A percentile compares a stretch with the other conserved stretches of the same genome.
Conservation (phyloP, 2,797 vertebrate species). For the Peromyscus nudipes region DNA sequence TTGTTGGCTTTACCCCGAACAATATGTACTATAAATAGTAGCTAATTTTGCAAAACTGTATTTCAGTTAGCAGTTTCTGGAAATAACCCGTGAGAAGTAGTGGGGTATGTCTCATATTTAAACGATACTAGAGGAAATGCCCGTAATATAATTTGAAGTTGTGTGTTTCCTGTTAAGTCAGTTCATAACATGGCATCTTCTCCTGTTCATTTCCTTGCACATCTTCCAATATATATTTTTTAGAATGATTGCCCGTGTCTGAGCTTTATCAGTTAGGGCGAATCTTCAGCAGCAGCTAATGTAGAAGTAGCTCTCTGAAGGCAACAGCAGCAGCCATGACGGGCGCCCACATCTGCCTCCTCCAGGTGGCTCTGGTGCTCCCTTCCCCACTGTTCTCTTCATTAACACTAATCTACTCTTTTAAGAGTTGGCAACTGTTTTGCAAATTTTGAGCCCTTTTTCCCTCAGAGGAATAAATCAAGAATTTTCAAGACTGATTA, state of each 20-base stretch:
- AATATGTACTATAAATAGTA: not conserved
- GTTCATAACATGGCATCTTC: not conserved
- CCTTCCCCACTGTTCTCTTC: conserved; percentile 80
- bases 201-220: conserved; percentile 12
- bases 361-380: conserved; percentile 76
- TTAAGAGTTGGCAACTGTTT: conserved; percentile 76
- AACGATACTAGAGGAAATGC: not conserved
- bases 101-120: not conserved
- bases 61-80: not conserved
- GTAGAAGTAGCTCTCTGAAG: conserved; percentile 37
- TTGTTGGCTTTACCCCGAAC: not conserved
- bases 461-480: conserved; percentile 67
- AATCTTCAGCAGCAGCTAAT: conserved; percentile 50
- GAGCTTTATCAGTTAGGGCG: not conserved
- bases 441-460: conserved; percentile 60
- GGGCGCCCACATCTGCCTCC: conserved; percentile 59
- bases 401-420: conserved; percentile 83
- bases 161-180: not conserved
- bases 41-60: not conserved
- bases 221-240: not conserved
- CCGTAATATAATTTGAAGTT: not conserved
- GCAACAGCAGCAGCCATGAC: not conserved
- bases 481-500: conserved; percentile 71
- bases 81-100: not conserved
- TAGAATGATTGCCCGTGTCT: not conserved